Percentiles rank a stretch among this genome's conserved stretches.
Evolutionary conservation across 2,113 vertebrate genomes (phyloP).

Genomic region (Aviceda subcristata): DNA sequence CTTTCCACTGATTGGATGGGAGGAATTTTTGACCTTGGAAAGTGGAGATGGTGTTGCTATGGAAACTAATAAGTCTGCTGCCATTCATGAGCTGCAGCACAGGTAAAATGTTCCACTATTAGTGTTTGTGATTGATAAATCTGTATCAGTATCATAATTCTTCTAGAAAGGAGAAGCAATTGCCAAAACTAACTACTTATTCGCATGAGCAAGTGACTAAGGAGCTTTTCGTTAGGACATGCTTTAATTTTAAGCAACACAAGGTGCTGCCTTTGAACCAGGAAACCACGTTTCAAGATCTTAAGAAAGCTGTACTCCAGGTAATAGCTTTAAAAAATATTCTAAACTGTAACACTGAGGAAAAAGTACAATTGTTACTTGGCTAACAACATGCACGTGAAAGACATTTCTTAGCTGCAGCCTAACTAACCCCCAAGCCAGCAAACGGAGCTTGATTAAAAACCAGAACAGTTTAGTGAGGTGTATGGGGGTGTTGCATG

Average conservation of each 20-base stretch:
- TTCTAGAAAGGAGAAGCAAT: constrained; percentile 2
- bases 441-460: neutral
- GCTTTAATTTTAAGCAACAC: neutral
- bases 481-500: neutral
- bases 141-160: constrained; percentile 70
- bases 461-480: neutral
- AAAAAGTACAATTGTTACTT: neutral
- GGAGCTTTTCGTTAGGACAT: neutral
- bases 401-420: neutral
- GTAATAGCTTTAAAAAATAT: neutral
- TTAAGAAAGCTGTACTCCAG: neutral
- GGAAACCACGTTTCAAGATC: neutral
- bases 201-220: constrained; percentile 13
- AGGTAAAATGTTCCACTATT: constrained; percentile 82
- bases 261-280: constrained; percentile 19
- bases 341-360: neutral
- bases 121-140: constrained; percentile 79
- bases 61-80: constrained; percentile 93
- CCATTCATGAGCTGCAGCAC: constrained; percentile 85
- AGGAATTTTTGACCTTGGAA: constrained; percentile 89
- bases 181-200: constrained; percentile 12
- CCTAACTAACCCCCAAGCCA: neutral
- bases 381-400: neutral
- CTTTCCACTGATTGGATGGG: constrained; percentile 72
- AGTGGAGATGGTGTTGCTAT: constrained; percentile 94